Conservation (phyloP, 1,140 invertebrate genomes). For the Ostrea denselamellosa region DNA sequence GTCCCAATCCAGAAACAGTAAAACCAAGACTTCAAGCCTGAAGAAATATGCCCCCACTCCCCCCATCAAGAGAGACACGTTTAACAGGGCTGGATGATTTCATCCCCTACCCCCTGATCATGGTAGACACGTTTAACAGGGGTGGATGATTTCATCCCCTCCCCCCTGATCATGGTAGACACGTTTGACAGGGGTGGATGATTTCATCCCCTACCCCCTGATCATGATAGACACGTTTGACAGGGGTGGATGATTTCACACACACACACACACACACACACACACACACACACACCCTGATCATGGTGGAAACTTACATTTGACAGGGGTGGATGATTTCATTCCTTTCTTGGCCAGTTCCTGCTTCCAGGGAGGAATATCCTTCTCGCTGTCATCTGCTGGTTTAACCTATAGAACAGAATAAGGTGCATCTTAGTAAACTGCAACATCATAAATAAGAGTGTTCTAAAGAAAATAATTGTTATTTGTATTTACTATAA, state of each 20-base stretch:
- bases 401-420: conserved; percentile 11
- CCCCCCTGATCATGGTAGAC: neutral
- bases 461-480: no score
- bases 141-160: neutral
- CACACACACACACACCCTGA: no score
- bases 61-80: no score
- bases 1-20: no score
- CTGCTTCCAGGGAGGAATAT: conserved; percentile 47
- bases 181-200: conserved; percentile 43
- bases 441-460: no score
- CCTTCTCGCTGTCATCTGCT: conserved; percentile 17
- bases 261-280: no score
- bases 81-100: conserved; percentile 39
- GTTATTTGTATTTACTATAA: no score
- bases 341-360: conserved; percentile 47
- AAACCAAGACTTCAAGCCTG: no score
- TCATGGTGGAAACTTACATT: conserved; percentile 16
- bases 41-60: no score
- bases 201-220: conserved; percentile 43
- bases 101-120: conserved; percentile 46
- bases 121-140: neutral
- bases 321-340: conserved; percentile 41
- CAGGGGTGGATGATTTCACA: neutral
- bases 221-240: neutral
- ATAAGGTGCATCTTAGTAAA: no score